phyloP scores from a whole-genome alignment of 2,797 vertebrate genomes.

The Myiotriccus ornatus region DNA sequence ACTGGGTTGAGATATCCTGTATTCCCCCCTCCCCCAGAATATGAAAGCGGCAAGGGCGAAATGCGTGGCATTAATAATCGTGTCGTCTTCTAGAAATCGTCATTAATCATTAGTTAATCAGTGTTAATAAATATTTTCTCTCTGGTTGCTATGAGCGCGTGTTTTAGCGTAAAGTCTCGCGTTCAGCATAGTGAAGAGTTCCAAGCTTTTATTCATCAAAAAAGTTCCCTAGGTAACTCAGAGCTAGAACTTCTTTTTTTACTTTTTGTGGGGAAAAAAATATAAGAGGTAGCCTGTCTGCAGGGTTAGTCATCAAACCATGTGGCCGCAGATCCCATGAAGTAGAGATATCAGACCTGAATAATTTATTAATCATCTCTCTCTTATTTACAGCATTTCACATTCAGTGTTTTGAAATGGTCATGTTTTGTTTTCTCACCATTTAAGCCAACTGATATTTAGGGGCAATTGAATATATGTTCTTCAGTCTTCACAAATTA shows the following conservation, averaged over 20 bases:
- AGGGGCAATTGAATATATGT: neutral
- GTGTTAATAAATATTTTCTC: constrained; percentile 9
- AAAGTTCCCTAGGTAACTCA: neutral
- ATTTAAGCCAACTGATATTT: neutral
- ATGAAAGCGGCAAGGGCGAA: neutral
- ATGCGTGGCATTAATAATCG: neutral
- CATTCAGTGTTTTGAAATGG: neutral
- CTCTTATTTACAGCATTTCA: neutral
- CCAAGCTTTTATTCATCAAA: neutral
- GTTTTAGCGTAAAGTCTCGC: neutral
- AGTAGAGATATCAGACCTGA: neutral
- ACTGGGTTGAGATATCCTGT: neutral
- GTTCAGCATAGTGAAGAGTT: neutral
- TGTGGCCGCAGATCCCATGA: neutral
- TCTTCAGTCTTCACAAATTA: neutral
- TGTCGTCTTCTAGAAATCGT: neutral
- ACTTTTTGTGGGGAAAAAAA: neutral
- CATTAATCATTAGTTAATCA: neutral
- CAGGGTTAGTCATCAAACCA: neutral
- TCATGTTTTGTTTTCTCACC: neutral
- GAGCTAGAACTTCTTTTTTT: neutral
- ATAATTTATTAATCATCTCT: constrained; percentile 16
- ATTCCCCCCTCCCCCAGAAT: neutral
- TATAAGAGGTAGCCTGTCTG: neutral
- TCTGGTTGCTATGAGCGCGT: neutral